Base-by-base conservation (phyloP, 2,888 invertebrate genomes). In the Lasioglossum morio region DNA sequence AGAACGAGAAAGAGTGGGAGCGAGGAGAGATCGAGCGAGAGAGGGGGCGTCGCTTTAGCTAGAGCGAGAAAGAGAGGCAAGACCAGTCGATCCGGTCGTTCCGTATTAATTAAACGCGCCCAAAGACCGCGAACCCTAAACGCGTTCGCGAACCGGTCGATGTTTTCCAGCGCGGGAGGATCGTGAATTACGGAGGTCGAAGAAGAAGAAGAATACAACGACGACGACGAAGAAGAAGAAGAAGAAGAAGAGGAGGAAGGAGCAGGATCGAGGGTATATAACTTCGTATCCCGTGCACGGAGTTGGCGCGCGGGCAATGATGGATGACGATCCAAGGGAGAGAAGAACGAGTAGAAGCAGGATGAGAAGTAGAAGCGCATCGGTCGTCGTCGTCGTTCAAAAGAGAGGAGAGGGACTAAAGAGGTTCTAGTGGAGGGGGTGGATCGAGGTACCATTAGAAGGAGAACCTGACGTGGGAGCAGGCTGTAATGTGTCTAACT, bases 401-500 rank as follows among this genome's bases (percentile, higher is more conserved):
- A 43, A 60, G 37, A 48, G 23, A 30, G 57, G 46, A 40, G 63
- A 60, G 57, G 37, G 75, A 48, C n/a, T 75, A 43, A 63, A 57
- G 57, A 57, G 57, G n/a, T 19, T 30, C 30, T 19, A 19, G 63
- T 16, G 30, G 63, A 57, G 81, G 82, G 72, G 16, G 74, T 72
- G 83, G 73, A 86, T 84, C 79, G 85, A n/a, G 83, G 89, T 90
- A 91, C 89, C 89, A 92, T 92, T 92, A 92, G 88, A 91, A 85
- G 84, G 84, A 82, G 83, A 90, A 90, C 77, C 84, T 91, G 88
- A 91, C 89, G 86, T 89, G 89, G 88, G 86, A 92, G 91, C 91
- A 87, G 88, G 77, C 85, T 84, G 87, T 87, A 91, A 92, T 86
- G 90, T 92, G 90, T 91, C 91, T 92, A 92, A 93, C 92, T 92